Evolutionary conservation across 1,140 invertebrate species (phyloP), one percentile per base, ranked within the genome.

Genomic region (Steinernema khuongi): DNA sequence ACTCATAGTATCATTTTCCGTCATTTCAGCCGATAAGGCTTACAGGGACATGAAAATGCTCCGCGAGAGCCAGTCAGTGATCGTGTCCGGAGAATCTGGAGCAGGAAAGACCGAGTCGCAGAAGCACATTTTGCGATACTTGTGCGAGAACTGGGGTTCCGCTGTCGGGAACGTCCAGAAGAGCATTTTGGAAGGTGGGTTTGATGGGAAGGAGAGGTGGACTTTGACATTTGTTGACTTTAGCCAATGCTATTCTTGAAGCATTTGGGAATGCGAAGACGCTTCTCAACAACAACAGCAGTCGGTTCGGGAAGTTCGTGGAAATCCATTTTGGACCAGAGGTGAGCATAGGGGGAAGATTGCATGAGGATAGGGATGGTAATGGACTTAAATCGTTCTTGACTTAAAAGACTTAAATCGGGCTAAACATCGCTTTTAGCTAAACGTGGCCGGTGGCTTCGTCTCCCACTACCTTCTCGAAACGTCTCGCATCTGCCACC

Each of bases 231-330:
- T 7, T 41, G 36, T 41, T 41, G 7, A n/a, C n/a, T 41, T 41
- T n/a, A 60, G 96, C 96, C 1, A 99, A 99, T 89, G 95, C 95
- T 0, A 87, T 98, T 1, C 87, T 99, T 11, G 96, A 98, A 87
- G 94, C 94, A 29, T 98, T 98, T 83, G 96, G 96, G 1, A 98
- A 99, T 86, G 94, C 95, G 0, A 93, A 96, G 83, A 98, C 96
- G 2, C 91, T 94, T 17, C 90, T 93, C 78, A 99, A 99, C 86
- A 94, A 98, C 85, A 99, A 99, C 87, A 92, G 91, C 80, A 91
- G 90, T 76, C 88, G 94, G 70, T 99, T 97, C 86, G 96, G 95
- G 72, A 97, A 97, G 89, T 96, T 96, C 85, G 88, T 97, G 73
- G 93, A 97, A 88, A 91, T 97, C 1, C 93, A 93, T 85, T 98